Evolutionary conservation across 2,113 vertebrate genomes (phyloP), one percentile per base, ranked within the genome.

Genomic region (Aix galericulata): DNA sequence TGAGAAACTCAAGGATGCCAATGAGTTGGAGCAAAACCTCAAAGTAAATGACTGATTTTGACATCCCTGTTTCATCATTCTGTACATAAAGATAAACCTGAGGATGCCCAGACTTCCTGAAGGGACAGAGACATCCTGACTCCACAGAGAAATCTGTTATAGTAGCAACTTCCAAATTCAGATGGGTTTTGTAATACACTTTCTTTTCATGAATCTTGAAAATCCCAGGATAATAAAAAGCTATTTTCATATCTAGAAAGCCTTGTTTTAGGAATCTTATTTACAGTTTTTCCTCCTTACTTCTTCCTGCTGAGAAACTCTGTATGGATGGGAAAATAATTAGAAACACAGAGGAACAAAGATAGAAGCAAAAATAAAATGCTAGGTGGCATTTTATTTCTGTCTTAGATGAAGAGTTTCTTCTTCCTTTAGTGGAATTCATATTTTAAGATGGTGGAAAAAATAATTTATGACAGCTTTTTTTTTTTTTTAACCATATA

Each of bases 171-270:
- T 95, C 67, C 36, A 82, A 11, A n/a, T 80, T 83, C 87, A 88
- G 55, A 80, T 32, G 23, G 14, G 36, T 93, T 89, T 93, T 38
- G 48, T 67, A 71, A 55, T 59, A 55, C 40, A 38, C 42, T 88
- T 94, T 53, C 48, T 89, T 93, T 85, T 91, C 67, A 66, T 25
- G 50, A 91, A 86, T 93, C 50, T 83, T 90, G 94, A 91, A 86
- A 94, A 91, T 95, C 81, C 89, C 84, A 68, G 66, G 78, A 32
- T 89, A 79, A 85, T 62, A 79, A 88, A 76, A 85, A 22, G 31
- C 38, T 89, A 79, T 89, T 94, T 85, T 82, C 67, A 58, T 82
- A 82, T 89, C 88, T 76, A 36, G 20, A 86, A 91, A 82, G 34
- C 23, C 32, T 76, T 86, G 40, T 89, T 93, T 94, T 38, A 78